Base-by-base conservation (phyloP, 2,888 invertebrate species). In the Chesias legatella region DNA sequence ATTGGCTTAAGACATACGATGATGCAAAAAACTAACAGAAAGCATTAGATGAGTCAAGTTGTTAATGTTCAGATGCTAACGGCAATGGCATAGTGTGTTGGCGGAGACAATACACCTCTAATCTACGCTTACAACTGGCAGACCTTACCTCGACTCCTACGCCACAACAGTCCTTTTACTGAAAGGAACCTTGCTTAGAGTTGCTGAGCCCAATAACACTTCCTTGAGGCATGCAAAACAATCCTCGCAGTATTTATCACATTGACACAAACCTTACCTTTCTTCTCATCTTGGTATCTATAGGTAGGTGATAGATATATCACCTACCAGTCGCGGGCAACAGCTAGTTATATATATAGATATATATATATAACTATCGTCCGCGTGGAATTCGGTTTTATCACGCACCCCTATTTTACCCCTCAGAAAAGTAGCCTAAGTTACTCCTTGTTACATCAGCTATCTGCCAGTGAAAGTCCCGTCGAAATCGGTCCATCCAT, bases 121-220 rank as follows among this genome's bases (percentile, higher is more conserved):
- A 78, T 70, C 68, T 62, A 55, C 63, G 63, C 63, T 63, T 67
- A 62, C 66, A 85, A 84, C 82, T 67, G 70, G 85, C 76, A 85
- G 85, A 71, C 88, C 88, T 88, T 86, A 83, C 85, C 85, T 88
- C 79, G 86, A 81, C 88, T 82, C 88, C 88, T 86, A 88, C 88
- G 84, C 86, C 53, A 43, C 50, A 60, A 46, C 63, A 59, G 65
- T 73, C 81, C 79, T 80, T 79, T 83, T 81, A 83, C 79, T 73
- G 62, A 69, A 63, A 51, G 60, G 64, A 73, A 69, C 76, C 79
- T 77, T 76, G 79, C 60, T 52, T 58, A 56, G 56, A 62, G 52
- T 55, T 47, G 54, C 43, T 52, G 56, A 55, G 51, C 13, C 13
- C 53, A 39, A 56, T 39, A 56, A 48, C 48, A 48, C 41, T 48